Evolutionary conservation across 2,113 vertebrate genomes (phyloP), one percentile per base, ranked within the genome.

Genomic region (Takifugu bimaculatus): DNA sequence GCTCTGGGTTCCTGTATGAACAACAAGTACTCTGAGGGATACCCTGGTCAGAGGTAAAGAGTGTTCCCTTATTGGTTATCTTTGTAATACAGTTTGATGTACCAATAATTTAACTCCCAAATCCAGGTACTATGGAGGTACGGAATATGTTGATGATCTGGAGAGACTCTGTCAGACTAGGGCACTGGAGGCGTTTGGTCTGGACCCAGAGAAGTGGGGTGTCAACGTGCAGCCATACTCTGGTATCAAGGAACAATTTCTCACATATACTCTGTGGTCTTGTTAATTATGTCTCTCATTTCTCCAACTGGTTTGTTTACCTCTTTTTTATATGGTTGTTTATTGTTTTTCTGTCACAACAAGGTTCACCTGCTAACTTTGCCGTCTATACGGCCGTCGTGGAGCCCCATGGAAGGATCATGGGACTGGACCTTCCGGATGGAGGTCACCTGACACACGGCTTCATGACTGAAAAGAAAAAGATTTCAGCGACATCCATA

Each of bases 391-490:
- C 96, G 0, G 97, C 95, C 6, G 57, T 99, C 1, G 97, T 96
- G 56, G 95, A 97, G 78, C 95, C 95, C 9, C 97, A 99, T 0
- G 97, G 97, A 5, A 91, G 97, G 61, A 99, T 99, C 85, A 99
- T 99, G 97, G 97, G 97, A 11, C 88, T 99, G 74, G 97, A 99
- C 75, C 91, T 99, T 60, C 97, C 97, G 0, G 97, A 99, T 0
- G 97, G 97, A 1, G 97, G 97, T 50, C 96, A 99, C 75, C 88
- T 99, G 70, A 99, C 96, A 5, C 97, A 99, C 0, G 97, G 97
- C 4, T 99, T 98, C 88, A 99, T 99, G 97, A 99, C 96, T 0
- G 93, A 96, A 15, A 99, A 97, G 86, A 99, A 98, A 86, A 98
- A 93, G 77, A 94, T 99, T 75, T 99, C 97, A 0, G 96, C 97